Evolutionary conservation across 2,888 invertebrate genomes (phyloP).

Genomic region (Spatulosminthurus flaviceps): DNA sequence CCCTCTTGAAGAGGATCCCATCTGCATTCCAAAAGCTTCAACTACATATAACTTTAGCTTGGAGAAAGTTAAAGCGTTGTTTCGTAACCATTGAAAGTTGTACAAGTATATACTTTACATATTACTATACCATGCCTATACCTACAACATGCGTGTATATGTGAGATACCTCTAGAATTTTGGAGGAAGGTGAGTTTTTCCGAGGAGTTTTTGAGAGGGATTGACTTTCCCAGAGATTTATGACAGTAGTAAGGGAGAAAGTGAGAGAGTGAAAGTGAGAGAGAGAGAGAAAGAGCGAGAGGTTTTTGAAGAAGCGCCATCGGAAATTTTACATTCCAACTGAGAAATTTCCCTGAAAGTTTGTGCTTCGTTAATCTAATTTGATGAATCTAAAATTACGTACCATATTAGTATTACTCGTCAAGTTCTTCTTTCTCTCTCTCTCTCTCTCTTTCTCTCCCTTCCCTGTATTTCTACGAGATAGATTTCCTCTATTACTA

Average conservation of each 20-base stretch:
- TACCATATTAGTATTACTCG: slow-evolving; percentile 11
- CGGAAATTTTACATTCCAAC: slow-evolving; percentile 19
- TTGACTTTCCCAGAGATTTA: slow-evolving; percentile 6
- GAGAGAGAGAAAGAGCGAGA: not conserved
- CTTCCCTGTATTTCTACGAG: too few relatives aligned
- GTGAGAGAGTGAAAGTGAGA: not conserved
- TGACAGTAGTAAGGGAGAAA: not conserved
- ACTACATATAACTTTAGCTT: too few relatives aligned
- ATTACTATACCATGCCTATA: too few relatives aligned
- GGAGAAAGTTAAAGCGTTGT: too few relatives aligned
- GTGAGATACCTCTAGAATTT: not conserved
- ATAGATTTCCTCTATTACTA: too few relatives aligned
- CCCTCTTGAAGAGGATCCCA: too few relatives aligned
- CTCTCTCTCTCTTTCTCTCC: not conserved
- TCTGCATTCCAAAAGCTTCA: too few relatives aligned
- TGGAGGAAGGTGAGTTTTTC: slow-evolving; percentile 13
- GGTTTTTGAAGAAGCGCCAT: not conserved
- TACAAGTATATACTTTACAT: too few relatives aligned
- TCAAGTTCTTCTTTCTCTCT: not conserved
- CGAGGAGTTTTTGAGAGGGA: not conserved
- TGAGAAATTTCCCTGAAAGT: slow-evolving; percentile 20
- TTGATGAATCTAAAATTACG: slow-evolving; percentile 34
- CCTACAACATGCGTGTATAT: too few relatives aligned
- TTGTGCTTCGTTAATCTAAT: slow-evolving; percentile 39
- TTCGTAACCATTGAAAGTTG: too few relatives aligned